Evolutionary conservation across 92 coral and sea anemone species (phyloP).

Genomic region (Phenganax stokvisi): DNA sequence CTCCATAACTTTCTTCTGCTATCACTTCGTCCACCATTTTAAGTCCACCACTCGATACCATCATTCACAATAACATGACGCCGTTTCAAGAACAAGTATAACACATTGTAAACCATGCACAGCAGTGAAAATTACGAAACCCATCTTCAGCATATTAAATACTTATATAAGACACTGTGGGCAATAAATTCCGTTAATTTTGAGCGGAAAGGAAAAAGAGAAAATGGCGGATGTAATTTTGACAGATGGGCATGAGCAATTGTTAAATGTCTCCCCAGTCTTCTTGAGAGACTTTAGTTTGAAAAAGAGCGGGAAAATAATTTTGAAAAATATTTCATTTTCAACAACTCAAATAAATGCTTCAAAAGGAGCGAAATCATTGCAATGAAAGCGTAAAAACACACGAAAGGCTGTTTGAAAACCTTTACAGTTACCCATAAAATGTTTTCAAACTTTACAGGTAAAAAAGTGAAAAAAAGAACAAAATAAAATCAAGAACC

Average conservation of each 20-base stretch:
- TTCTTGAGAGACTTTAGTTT: background rate
- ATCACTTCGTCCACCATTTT: constrained; percentile 93
- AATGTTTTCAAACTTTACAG: constrained; percentile 34
- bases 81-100: no score
- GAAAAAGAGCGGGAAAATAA: constrained; percentile 29
- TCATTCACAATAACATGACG: no score
- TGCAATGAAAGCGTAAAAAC: background rate
- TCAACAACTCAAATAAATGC: background rate
- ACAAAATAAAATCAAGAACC: background rate
- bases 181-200: no score
- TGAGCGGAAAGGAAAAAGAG: no score
- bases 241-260: no score
- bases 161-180: no score
- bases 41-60: constrained; percentile 22
- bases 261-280: background rate
- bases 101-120: no score
- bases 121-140: no score
- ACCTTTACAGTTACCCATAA: background rate
- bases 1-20: constrained; percentile 82
- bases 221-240: no score
- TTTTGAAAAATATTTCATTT: background rate
- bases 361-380: background rate
- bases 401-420: background rate
- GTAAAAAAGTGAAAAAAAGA: constrained; percentile 8
- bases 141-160: no score